Evolutionary conservation across 2,888 invertebrate genomes (phyloP).

Genomic region (Synanthedon myopaeformis): DNA sequence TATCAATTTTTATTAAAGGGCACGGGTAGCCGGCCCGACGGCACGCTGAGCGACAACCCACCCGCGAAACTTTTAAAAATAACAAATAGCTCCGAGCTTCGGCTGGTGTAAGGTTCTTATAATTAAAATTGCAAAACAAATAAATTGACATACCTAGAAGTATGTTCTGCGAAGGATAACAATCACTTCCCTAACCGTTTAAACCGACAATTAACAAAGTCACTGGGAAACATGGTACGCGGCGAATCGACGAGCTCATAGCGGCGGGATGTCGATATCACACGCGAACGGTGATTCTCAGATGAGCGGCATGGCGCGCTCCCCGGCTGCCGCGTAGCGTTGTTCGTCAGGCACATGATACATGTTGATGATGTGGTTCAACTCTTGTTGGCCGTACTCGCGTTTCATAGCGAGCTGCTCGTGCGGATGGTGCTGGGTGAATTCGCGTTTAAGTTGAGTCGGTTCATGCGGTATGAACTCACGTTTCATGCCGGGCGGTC

Average conservation of each 20-base stretch:
- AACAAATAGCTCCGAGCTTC: constrained; percentile 56
- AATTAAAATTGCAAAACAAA: constrained; percentile 51
- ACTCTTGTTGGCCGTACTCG: constrained; percentile 76
- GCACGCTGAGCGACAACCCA: constrained; percentile 19
- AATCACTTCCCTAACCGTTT: constrained; percentile 46
- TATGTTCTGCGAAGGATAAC: constrained; percentile 56
- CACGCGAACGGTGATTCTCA: constrained; percentile 76
- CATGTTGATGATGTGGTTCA: constrained; percentile 76
- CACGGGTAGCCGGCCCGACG: constrained; percentile 13
- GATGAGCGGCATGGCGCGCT: constrained; percentile 75
- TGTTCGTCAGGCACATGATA: constrained; percentile 76
- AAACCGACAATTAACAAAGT: constrained; percentile 44
- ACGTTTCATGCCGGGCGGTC: constrained; percentile 71
- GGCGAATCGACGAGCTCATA: constrained; percentile 65
- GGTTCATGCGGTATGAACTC: constrained; percentile 65
- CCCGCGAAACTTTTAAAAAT: constrained; percentile 35
- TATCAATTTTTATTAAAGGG: constrained; percentile 41
- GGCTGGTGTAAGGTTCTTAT: constrained; percentile 21
- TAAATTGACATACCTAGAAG: constrained; percentile 62
- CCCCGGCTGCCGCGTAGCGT: constrained; percentile 68
- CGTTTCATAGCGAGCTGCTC: constrained; percentile 74
- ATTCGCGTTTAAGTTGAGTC: constrained; percentile 66
- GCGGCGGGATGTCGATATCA: constrained; percentile 73
- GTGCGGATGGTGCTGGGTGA: constrained; percentile 59
- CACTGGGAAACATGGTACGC: constrained; percentile 55